Base-by-base conservation (phyloP, 30 jellyfish, hydroid and myxozoan species). In the Chrysaora quinquecirrha region DNA sequence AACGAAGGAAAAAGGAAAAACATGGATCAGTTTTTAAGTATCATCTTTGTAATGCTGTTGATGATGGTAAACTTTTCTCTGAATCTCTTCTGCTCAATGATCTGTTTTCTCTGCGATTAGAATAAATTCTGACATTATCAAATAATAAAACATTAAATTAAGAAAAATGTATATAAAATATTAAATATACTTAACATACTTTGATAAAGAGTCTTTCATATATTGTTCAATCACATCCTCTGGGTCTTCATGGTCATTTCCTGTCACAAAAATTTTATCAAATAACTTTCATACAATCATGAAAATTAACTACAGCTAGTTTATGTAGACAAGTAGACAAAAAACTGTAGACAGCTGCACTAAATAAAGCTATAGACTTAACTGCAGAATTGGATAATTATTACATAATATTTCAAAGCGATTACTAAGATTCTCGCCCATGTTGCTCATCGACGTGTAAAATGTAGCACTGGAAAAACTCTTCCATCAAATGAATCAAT, bases 31-130 rank as follows among this genome's bases (percentile, higher is more conserved):
- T n/a, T n/a, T n/a, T n/a, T n/a, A n/a, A n/a, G n/a, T n/a, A 21
- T 62, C 25, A 62, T 62, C 30, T 62, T 2, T 14, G 35, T 1
- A 35, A 31, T 12, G 61, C 34, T 18, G 82, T 9, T 20, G 21
- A 9, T 70, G 82, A 70, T 12, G 82, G 82, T 16, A 70, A 35
- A 19, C 82, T 70, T 47, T 70, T 70, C 65, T 70, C 82, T 4
- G 82, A 70, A 12, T 18, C 30, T 21, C 82, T 47, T 34, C 64
- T 70, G 11, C 4, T 22, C 6, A 14, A 38, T 38, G 65, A 65
- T 34, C 82, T 22, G 64, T 25, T 21, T 12, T 23, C 69, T 28
- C 82, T 70, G 54, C 54, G n/a, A n/a, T n/a, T n/a, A n/a, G n/a
- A n/a, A n/a, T n/a, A n/a, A n/a, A n/a, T n/a, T n/a, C n/a, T n/a